phyloP scores from a whole-genome alignment of 2,888 invertebrate species.

The Callosobruchus maculatus region DNA sequence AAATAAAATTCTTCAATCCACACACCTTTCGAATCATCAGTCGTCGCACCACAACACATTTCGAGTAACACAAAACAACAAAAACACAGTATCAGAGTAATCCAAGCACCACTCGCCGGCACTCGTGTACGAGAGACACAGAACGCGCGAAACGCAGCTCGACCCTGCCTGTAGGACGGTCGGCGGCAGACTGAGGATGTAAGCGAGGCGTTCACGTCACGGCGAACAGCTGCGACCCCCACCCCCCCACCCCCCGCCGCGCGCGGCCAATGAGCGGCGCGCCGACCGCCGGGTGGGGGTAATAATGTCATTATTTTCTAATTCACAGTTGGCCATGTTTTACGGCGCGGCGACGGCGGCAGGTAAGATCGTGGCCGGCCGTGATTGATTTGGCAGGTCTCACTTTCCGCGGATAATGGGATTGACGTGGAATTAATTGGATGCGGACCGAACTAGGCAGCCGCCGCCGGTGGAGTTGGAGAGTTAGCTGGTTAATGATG shows the following conservation, averaged over 20 bases:
- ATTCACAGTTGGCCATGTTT: conserved; percentile 47
- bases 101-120: neutral
- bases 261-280: conserved; percentile 7
- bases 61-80: neutral
- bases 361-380: conserved; percentile 30
- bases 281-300: conserved; percentile 37
- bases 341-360: conserved; percentile 24
- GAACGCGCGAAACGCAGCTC: neutral
- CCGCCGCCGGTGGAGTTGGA: neutral
- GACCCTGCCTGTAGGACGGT: conserved; percentile 2
- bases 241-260: neutral
- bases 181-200: conserved; percentile 17
- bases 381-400: conserved; percentile 1
- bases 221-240: neutral
- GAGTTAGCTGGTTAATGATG: neutral
- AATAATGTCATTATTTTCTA: conserved; percentile 51
- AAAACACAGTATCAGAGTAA: neutral
- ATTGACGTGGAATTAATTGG: neutral
- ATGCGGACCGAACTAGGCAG: neutral
- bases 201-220: conserved; percentile 14
- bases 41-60: neutral
- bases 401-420: neutral
- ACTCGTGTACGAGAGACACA: neutral
- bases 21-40: neutral
- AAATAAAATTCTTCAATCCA: neutral